phyloP scores from a whole-genome alignment of 2,888 invertebrate genomes.

The Leptogaster cylindrica region DNA sequence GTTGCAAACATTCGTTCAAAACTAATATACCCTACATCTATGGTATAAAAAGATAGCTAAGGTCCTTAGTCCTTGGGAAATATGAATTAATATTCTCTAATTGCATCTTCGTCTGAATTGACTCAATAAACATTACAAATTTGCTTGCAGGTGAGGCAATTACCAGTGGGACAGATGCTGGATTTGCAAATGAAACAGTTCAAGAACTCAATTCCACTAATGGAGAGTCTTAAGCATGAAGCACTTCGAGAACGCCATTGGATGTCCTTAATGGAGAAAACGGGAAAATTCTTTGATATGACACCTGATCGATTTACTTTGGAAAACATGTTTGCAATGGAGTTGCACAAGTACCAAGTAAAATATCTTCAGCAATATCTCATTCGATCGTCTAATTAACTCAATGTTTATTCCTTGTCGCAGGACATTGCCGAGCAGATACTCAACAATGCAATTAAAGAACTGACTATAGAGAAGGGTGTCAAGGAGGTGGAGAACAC shows the following conservation, averaged over 20 bases:
- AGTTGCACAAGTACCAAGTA: conserved; percentile 81
- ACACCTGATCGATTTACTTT: conserved; percentile 86
- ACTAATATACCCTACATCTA: too few relatives aligned
- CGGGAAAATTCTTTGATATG: conserved; percentile 84
- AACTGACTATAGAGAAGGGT: conserved; percentile 87
- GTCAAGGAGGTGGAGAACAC: conserved; percentile 82
- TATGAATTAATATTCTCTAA: too few relatives aligned
- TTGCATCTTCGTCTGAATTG: too few relatives aligned
- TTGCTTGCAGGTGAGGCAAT: conserved; percentile 58
- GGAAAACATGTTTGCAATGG: conserved; percentile 92
- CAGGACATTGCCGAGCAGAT: conserved; percentile 80
- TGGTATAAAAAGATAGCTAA: too few relatives aligned
- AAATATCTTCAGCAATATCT: background rate
- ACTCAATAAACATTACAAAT: too few relatives aligned
- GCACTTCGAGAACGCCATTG: conserved; percentile 90
- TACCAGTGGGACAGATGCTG: conserved; percentile 71
- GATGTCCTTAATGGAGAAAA: conserved; percentile 86
- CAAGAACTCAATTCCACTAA: conserved; percentile 83
- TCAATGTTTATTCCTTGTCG: conserved; percentile 1
- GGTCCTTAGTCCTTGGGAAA: too few relatives aligned
- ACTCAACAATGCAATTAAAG: conserved; percentile 87
- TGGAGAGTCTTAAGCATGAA: conserved; percentile 90
- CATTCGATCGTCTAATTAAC: background rate
- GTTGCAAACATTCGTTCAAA: too few relatives aligned
- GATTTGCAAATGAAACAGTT: conserved; percentile 89